A percentile compares a stretch with the other conserved stretches of the same genome.
These are phyloP conservation scores for Ichneumoninae sp. DNA, from an alignment of 2,888 invertebrate species.

Conservation along the genomic window DNA sequence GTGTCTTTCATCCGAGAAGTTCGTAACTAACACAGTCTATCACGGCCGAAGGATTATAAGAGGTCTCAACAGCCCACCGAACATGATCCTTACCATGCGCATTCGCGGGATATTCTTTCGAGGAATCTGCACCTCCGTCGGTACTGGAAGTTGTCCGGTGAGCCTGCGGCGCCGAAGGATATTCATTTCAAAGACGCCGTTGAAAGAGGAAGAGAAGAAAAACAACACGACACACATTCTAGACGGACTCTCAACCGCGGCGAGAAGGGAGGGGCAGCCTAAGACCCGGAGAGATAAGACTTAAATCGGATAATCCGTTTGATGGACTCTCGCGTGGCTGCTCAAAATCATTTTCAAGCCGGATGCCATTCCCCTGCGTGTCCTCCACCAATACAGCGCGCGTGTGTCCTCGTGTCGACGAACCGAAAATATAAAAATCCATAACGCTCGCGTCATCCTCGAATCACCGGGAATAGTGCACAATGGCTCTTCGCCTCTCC, in stretches of 20 bases:
- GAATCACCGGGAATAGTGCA: slow-evolving; percentile 33
- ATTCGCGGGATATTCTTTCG: slow-evolving; percentile 21
- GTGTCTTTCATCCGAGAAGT: not conserved
- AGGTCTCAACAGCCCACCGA: not conserved
- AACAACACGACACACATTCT: slow-evolving; percentile 23
- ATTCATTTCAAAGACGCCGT: slow-evolving; percentile 61
- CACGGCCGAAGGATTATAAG: not conserved
- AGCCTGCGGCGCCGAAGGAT: slow-evolving; percentile 53
- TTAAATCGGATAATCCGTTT: slow-evolving; percentile 62
- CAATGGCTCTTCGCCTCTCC: slow-evolving; percentile 17
- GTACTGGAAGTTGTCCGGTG: slow-evolving; percentile 35
- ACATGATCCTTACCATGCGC: slow-evolving; percentile 6
- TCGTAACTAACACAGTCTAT: not conserved
- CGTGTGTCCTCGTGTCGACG: slow-evolving; percentile 13
- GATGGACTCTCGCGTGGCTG: slow-evolving; percentile 54
- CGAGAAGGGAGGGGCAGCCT: slow-evolving; percentile 20
- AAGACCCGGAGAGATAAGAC: slow-evolving; percentile 24
- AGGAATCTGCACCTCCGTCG: not conserved
- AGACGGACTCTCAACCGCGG: slow-evolving; percentile 32
- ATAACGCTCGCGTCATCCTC: slow-evolving; percentile 41
- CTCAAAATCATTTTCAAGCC: slow-evolving; percentile 58
- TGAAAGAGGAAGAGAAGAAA: slow-evolving; percentile 19
- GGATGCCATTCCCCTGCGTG: slow-evolving; percentile 34
- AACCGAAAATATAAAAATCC: slow-evolving; percentile 23
- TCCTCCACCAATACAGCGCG: slow-evolving; percentile 1